Evolutionary conservation across 2,797 vertebrate species (phyloP).

Genomic region (Clarias pachynema): DNA sequence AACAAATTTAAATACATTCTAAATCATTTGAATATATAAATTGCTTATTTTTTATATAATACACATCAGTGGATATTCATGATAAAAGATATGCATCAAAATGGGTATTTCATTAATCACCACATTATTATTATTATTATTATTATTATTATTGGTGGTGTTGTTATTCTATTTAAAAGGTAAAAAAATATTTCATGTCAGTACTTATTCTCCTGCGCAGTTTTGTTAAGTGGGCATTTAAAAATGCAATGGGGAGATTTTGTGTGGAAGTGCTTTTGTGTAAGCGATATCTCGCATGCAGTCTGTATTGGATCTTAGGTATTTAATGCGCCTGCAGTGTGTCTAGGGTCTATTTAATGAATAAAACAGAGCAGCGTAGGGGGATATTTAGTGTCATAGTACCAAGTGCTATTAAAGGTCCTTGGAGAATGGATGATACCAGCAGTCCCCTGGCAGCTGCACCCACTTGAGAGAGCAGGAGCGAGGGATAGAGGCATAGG

Average conservation of each 20-base stretch:
- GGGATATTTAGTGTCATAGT: conserved; percentile 61
- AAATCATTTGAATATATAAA: background rate
- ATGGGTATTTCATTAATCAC: conserved; percentile 18
- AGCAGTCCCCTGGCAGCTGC: conserved; percentile 58
- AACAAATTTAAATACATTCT: background rate
- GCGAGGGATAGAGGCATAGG: conserved; percentile 12
- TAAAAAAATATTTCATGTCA: conserved; percentile 23
- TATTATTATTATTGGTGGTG: background rate
- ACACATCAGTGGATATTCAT: background rate
- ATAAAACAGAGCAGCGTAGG: conserved; percentile 51
- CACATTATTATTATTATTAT: conserved; percentile 44
- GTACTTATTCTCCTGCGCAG: conserved; percentile 36
- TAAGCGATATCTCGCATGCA: conserved; percentile 39
- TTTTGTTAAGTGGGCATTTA: conserved; percentile 67
- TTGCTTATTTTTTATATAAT: background rate
- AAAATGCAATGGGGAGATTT: conserved; percentile 31
- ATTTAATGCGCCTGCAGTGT: conserved; percentile 44
- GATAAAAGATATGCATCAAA: background rate
- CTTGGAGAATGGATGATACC: conserved; percentile 58
- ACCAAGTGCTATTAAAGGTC: conserved; percentile 59
- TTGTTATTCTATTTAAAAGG: conserved; percentile 12
- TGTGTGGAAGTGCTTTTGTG: conserved; percentile 42
- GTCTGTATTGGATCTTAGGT: conserved; percentile 39
- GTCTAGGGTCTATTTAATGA: conserved; percentile 56
- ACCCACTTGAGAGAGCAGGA: conserved; percentile 50